A percentile compares a stretch with the other conserved stretches of the same genome.
Conservation (phyloP, 2,888 invertebrate genomes). For the Phasia obesa region DNA sequence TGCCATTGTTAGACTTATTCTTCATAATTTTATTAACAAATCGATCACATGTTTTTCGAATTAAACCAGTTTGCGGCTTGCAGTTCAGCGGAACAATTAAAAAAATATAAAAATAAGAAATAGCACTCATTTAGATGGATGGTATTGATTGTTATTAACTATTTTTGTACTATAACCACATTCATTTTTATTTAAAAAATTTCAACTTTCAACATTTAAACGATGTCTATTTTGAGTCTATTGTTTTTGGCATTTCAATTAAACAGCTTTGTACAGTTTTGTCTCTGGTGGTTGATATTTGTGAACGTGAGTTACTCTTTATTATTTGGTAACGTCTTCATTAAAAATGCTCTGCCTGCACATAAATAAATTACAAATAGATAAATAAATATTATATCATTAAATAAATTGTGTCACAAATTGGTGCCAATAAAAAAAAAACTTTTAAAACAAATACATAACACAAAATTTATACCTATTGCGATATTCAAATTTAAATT, state of each 20-base stretch:
- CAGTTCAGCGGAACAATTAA: neutral
- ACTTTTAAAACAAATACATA: too few relatives aligned
- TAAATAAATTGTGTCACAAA: slow-evolving; percentile 64
- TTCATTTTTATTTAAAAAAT: neutral
- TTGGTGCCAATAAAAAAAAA: slow-evolving; percentile 54
- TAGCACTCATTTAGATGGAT: neutral
- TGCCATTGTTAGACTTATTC: too few relatives aligned
- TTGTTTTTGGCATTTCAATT: slow-evolving; percentile 11
- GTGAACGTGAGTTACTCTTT: neutral
- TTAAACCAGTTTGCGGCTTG: too few relatives aligned
- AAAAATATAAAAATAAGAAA: too few relatives aligned
- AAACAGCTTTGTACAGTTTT: neutral
- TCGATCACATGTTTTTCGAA: too few relatives aligned
- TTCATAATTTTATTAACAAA: too few relatives aligned
- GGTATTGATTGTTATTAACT: neutral
- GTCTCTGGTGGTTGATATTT: too few relatives aligned
- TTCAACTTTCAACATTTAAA: neutral
- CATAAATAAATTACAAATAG: slow-evolving; percentile 22
- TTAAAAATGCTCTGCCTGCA: slow-evolving; percentile 30
- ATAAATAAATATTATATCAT: slow-evolving; percentile 62
- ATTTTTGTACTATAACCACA: neutral
- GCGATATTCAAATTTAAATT: slow-evolving; percentile 31
- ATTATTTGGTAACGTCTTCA: slow-evolving; percentile 62
- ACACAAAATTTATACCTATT: slow-evolving; percentile 9
- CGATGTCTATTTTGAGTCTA: slow-evolving; percentile 15